Percentiles rank a stretch among this genome's conserved stretches.
Evolutionary conservation across 2,113 vertebrate species (phyloP).

Genomic region (Aegithalos caudatus): DNA sequence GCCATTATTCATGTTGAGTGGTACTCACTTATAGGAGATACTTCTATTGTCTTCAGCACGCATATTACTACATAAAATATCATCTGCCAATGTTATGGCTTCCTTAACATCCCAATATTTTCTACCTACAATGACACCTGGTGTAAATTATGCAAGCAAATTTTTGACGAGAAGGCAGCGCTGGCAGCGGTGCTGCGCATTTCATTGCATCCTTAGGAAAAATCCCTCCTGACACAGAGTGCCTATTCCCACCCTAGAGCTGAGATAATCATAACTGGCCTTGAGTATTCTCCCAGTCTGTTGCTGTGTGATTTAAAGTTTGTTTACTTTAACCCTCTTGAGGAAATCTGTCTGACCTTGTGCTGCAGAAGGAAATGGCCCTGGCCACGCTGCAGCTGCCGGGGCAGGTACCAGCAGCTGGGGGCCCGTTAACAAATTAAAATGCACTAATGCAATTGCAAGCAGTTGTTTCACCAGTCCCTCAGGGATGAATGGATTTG

Average conservation of each 20-base stretch:
- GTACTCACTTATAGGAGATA: not conserved
- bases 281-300: not conserved
- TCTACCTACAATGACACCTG: conserved; percentile 8
- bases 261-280: not conserved
- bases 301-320: conserved; percentile 3
- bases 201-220: not conserved
- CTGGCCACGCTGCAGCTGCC: not conserved
- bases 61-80: conserved; percentile 26
- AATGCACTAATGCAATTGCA: conserved; percentile 50
- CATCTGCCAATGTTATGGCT: conserved; percentile 36
- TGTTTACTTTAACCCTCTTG: not conserved
- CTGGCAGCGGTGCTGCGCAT: not conserved
- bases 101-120: conserved; percentile 45
- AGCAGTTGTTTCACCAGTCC: conserved; percentile 23
- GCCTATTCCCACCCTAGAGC: not conserved
- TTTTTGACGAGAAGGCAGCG: not conserved
- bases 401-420: not conserved
- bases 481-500: not conserved
- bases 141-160: conserved; percentile 2
- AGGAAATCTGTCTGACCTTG: not conserved
- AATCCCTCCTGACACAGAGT: not conserved
- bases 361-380: not conserved
- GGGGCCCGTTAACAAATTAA: conserved; percentile 2
- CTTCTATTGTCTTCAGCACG: conserved; percentile 29
- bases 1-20: conserved; percentile 36